phyloP scores from a whole-genome alignment of 1,140 invertebrate genomes.

The Caligus rogercresseyi region DNA sequence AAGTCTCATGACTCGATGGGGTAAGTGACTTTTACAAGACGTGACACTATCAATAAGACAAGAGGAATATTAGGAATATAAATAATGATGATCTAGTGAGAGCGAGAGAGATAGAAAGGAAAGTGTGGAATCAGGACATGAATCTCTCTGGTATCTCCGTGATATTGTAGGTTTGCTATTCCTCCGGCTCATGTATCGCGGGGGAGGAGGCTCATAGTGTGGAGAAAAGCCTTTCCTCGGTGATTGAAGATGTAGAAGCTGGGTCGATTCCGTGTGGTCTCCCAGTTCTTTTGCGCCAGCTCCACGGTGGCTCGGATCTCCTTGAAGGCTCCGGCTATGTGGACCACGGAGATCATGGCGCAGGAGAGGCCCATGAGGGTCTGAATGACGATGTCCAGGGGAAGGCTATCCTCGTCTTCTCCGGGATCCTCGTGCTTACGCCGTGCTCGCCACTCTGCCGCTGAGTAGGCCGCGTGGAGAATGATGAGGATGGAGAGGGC shows the following conservation, averaged over 20 bases:
- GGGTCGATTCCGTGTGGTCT: slow-evolving; percentile 4
- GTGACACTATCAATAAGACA: no score
- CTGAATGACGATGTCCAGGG: slow-evolving; percentile 16
- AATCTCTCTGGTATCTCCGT: slow-evolving; percentile 12
- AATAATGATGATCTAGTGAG: no score
- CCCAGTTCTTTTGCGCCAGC: slow-evolving; percentile 10
- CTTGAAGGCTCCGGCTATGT: slow-evolving; percentile 16
- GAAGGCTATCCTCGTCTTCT: background rate
- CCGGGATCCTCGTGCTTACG: background rate
- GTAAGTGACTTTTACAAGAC: no score
- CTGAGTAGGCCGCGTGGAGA: slow-evolving; percentile 18
- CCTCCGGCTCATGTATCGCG: background rate
- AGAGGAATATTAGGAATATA: no score
- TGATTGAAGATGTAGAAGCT: slow-evolving; percentile 18
- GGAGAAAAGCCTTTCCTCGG: slow-evolving; percentile 9
- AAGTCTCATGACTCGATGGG: no score
- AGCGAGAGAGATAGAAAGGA: no score
- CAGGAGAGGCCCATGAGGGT: background rate
- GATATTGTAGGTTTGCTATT: background rate
- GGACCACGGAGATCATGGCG: slow-evolving; percentile 7
- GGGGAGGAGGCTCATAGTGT: background rate
- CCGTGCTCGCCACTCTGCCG: slow-evolving; percentile 11
- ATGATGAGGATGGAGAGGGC: background rate
- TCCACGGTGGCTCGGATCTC: slow-evolving; percentile 19
- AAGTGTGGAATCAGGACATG: slow-evolving; percentile 10